Evolutionary conservation across 53 echinoderm and acorn worm genomes (phyloP).

Genomic region (Paracentrotus lividus): DNA sequence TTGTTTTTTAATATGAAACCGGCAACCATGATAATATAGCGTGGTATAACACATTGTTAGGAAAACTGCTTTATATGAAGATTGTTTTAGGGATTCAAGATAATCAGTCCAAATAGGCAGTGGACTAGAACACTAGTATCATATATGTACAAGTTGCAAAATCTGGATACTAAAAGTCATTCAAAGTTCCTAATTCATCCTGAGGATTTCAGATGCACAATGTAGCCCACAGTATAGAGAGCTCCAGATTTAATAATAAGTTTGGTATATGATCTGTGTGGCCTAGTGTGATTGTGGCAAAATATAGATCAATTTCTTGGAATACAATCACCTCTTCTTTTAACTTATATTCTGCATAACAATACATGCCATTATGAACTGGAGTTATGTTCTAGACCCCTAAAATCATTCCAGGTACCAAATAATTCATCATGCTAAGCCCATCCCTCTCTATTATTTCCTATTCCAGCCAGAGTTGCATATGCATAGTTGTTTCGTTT

Average conservation of each 20-base stretch:
- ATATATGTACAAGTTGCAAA: no score
- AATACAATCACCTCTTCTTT: constrained; percentile 10
- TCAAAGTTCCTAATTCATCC: background rate
- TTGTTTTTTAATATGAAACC: no score
- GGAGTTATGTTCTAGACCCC: background rate
- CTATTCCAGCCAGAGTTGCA: background rate
- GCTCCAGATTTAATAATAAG: background rate
- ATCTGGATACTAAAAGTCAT: background rate
- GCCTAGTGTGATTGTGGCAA: constrained; percentile 20
- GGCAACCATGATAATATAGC: no score
- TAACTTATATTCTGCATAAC: background rate
- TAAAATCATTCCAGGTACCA: background rate
- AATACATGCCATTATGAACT: constrained; percentile 2
- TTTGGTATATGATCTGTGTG: background rate
- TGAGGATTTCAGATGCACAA: background rate
- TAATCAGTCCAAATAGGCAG: no score
- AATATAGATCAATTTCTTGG: constrained; percentile 40
- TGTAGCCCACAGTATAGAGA: background rate
- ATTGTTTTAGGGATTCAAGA: no score
- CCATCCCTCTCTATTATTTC: background rate
- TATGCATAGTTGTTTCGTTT: background rate
- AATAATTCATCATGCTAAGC: background rate
- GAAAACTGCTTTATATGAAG: no score
- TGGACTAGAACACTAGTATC: no score
- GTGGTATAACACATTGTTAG: no score